Percentiles rank a stretch among this genome's conserved stretches.
Evolutionary conservation across 2,797 vertebrate genomes (phyloP).

Genomic region (Catharus ustulatus): DNA sequence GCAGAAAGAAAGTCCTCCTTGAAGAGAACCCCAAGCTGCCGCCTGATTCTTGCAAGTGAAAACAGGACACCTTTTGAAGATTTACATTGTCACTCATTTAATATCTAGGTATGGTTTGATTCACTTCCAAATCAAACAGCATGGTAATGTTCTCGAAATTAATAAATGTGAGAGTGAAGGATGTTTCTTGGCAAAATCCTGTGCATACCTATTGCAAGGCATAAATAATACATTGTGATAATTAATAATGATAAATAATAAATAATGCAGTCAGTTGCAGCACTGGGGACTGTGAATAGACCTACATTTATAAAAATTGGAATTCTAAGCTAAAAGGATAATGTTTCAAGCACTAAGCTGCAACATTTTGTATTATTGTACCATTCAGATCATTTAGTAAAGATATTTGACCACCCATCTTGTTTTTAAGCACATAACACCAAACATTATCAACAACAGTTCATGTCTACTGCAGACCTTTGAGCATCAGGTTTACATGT

Average conservation of each 20-base stretch:
- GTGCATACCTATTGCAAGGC: slow-evolving; percentile 50
- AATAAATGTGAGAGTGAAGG: slow-evolving; percentile 43
- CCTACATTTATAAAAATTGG: slow-evolving; percentile 43
- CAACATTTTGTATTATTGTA: background rate
- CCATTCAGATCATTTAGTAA: background rate
- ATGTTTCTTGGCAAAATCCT: slow-evolving; percentile 60
- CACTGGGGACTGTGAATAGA: slow-evolving; percentile 32
- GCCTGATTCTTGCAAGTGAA: background rate
- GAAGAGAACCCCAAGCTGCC: background rate
- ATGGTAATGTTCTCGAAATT: slow-evolving; percentile 33
- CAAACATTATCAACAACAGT: background rate
- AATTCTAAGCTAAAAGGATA: slow-evolving; percentile 15
- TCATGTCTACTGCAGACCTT: background rate
- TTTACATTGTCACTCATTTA: background rate
- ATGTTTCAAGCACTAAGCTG: background rate
- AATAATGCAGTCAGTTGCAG: slow-evolving; percentile 60
- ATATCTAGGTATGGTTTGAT: background rate
- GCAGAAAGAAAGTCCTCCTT: background rate
- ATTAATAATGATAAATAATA: slow-evolving; percentile 75
- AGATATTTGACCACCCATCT: background rate
- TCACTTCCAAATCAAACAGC: slow-evolving; percentile 56
- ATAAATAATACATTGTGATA: slow-evolving; percentile 70
- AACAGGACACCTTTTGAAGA: background rate
- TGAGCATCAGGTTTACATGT: fast-evolving
- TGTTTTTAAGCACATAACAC: background rate